A percentile compares a stretch with the other conserved stretches of the same genome.
Conservation (phyloP, 1,140 invertebrate species). For the Hyles vespertilio region DNA sequence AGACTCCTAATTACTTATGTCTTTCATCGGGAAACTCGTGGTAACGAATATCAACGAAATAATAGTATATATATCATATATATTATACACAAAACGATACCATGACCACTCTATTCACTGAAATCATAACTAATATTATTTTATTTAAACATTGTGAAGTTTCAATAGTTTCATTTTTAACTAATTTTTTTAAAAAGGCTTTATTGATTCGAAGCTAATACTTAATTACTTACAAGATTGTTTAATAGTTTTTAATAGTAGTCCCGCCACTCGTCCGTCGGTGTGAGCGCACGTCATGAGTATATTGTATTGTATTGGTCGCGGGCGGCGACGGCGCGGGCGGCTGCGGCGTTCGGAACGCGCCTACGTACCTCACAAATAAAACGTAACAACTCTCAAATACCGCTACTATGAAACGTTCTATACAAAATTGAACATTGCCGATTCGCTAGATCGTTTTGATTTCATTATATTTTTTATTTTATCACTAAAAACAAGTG, state of each 20-base stretch:
- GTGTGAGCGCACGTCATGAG: slow-evolving; percentile 3
- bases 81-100: slow-evolving; percentile 68
- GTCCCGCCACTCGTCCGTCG: slow-evolving; percentile 34
- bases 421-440: slow-evolving; percentile 75
- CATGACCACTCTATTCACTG: slow-evolving; percentile 63
- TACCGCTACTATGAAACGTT: slow-evolving; percentile 73
- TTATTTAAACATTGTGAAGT: slow-evolving; percentile 65
- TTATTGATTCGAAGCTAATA: slow-evolving; percentile 74
- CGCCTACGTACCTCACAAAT: slow-evolving; percentile 46
- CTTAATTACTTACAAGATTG: slow-evolving; percentile 74
- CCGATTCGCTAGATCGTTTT: slow-evolving; percentile 68
- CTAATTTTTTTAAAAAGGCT: slow-evolving; percentile 73
- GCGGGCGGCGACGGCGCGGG: slow-evolving; percentile 20
- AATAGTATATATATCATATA: slow-evolving; percentile 47
- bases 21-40: slow-evolving; percentile 72
- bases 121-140: slow-evolving; percentile 66
- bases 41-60: slow-evolving; percentile 72
- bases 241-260: slow-evolving; percentile 61
- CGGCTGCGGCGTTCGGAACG: slow-evolving; percentile 15
- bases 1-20: slow-evolving; percentile 68
- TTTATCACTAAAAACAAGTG: slow-evolving; percentile 62
- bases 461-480: slow-evolving; percentile 51
- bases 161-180: slow-evolving; percentile 70
- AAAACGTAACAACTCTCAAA: slow-evolving; percentile 70
- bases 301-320: slow-evolving; percentile 9